Base-by-base conservation (phyloP, 2,888 invertebrate species). In the Mimumesa dahlbomi region DNA sequence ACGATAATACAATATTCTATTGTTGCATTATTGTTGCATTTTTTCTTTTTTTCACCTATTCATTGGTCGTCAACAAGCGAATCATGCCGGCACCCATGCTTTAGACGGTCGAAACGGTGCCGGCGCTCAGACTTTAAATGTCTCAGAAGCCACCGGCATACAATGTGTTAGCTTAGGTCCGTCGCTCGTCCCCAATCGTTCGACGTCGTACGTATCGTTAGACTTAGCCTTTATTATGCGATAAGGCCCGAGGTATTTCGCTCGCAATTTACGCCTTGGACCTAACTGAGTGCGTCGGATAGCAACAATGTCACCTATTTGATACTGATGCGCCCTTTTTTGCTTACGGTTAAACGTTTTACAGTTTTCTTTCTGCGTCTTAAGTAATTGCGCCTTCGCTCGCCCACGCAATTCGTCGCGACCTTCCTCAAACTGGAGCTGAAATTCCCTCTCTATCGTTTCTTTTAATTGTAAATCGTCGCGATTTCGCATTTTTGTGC, bases 221-320 rank as follows among this genome's bases (percentile, higher is more conserved):
- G 13, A 11, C 14, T 58, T 71, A 2, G 40, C 40, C 25, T 59
- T 62, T 5, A 7, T 31, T 16, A 69, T 56, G n/a, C 25, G 3
- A 36, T 71, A 74, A 0, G 64, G 71, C 2, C 68, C 69, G 16
- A 62, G 36, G 21, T 45, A 73, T 40, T 62, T 73, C 2, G 58
- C 21, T 21, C 45, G 18, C 6, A 73, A 18, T 14, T 73, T 70
- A 4, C 19, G 19, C 1, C 61, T 64, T 0, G 68, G 58, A 14
- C 50, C 43, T 0, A 59, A 19, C 4, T 64, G 64, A 5, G 61
- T 61, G 5, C 54, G 54, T 22, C 65, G 64, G 14, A 69, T 65
- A 2, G 72, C 63, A 0, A 72, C 56, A 11, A 53, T 1, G 11
- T 62, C 49, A 7, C 48, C 53, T 7, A 57, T 0, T 2, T 9